Evolutionary conservation across 2,888 invertebrate species (phyloP).

Genomic region (Leucoptera coffeella): DNA sequence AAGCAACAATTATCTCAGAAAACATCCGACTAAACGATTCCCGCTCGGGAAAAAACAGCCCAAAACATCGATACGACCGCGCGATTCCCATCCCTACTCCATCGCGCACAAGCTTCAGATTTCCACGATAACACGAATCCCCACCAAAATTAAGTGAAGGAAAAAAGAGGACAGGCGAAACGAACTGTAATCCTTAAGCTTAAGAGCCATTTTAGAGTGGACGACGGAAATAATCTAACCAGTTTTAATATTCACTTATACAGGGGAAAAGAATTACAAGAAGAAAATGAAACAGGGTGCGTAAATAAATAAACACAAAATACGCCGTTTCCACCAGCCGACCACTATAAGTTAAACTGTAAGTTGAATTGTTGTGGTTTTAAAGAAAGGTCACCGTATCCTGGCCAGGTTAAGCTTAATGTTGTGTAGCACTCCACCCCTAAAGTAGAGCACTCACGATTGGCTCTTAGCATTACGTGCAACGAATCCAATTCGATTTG

Average conservation of each 20-base stretch:
- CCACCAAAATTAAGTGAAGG: conserved; percentile 18
- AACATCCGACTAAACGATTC: too few species aligned
- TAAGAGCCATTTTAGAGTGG: conserved; percentile 12
- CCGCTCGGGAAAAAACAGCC: conserved; percentile 8
- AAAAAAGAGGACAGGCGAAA: conserved; percentile 10
- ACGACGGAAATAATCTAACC: too few species aligned
- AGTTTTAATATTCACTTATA: conserved; percentile 45
- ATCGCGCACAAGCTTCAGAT: neutral
- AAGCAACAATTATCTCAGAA: conserved; percentile 44
- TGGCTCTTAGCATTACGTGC: conserved; percentile 23
- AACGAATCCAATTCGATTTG: conserved; percentile 38
- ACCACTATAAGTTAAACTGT: too few species aligned
- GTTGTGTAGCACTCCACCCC: neutral
- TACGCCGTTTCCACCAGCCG: conserved; percentile 19
- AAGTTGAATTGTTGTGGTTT: too few species aligned
- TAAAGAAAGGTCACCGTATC: too few species aligned
- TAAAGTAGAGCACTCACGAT: neutral
- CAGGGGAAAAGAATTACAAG: conserved; percentile 45
- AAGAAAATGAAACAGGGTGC: conserved; percentile 42
- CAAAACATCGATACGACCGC: conserved; percentile 1
- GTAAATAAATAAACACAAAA: conserved; percentile 37
- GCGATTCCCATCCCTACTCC: conserved; percentile 11
- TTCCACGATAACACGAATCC: conserved; percentile 1
- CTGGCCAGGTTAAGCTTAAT: conserved; percentile 13
- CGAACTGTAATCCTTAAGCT: conserved; percentile 13